phyloP scores from a whole-genome alignment of 1,140 invertebrate species.

The Glossosoma conforme region DNA sequence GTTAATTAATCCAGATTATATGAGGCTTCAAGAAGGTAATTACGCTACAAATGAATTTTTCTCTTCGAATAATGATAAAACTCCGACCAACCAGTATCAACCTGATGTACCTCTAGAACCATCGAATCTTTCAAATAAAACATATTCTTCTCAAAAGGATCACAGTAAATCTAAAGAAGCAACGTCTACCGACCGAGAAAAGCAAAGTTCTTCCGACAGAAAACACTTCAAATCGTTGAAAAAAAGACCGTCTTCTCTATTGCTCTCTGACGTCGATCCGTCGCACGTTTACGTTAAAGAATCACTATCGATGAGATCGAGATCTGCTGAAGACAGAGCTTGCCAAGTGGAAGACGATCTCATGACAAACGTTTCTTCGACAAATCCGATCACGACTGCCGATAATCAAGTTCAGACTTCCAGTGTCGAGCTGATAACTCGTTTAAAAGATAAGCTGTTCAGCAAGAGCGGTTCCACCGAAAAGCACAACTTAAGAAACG shows the following conservation, averaged over 20 bases:
- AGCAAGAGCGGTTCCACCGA: conserved; percentile 37
- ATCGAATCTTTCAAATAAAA: too few relatives aligned
- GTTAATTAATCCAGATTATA: too few relatives aligned
- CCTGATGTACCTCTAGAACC: too few relatives aligned
- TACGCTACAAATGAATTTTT: too few relatives aligned
- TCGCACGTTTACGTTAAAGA: conserved; percentile 10
- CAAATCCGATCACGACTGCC: not conserved
- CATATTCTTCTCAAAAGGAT: too few relatives aligned
- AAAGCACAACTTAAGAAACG: conserved; percentile 34
- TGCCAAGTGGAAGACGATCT: conserved; percentile 25
- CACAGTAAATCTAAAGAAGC: too few relatives aligned
- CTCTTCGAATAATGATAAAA: too few relatives aligned
- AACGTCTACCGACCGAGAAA: not conserved
- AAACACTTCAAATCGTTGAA: conserved; percentile 14
- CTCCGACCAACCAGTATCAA: too few relatives aligned
- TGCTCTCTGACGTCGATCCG: conserved; percentile 28
- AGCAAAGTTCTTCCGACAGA: conserved; percentile 5
- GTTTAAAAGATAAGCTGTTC: conserved; percentile 41
- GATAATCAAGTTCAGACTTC: conserved; percentile 2
- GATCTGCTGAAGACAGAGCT: conserved; percentile 25
- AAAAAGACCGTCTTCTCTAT: conserved; percentile 36
- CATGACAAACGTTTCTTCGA: conserved; percentile 32
- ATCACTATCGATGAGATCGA: conserved; percentile 13
- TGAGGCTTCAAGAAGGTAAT: too few relatives aligned
- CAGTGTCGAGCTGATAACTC: conserved; percentile 37